Evolutionary conservation across 1,140 invertebrate species (phyloP).

Genomic region (Ceratosolen solmsi): DNA sequence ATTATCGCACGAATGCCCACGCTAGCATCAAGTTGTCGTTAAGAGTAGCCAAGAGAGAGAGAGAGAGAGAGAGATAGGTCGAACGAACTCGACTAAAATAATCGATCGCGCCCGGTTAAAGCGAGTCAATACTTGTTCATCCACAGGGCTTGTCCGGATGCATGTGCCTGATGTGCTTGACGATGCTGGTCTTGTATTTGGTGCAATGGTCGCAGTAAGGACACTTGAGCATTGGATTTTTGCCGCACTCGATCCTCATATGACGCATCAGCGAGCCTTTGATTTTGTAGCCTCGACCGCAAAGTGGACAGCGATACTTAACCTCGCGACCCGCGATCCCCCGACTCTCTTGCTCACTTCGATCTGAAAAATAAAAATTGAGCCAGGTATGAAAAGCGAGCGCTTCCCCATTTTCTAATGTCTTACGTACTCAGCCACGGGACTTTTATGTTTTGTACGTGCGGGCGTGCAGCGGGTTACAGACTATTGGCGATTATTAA

Average conservation of each 20-base stretch:
- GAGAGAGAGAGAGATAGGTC: too few relatives aligned
- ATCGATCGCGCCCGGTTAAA: too few relatives aligned
- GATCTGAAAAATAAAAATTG: not conserved
- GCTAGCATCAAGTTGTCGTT: too few relatives aligned
- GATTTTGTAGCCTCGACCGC: slow-evolving; percentile 75
- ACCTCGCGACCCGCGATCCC: not conserved
- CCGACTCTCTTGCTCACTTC: not conserved
- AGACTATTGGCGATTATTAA: too few relatives aligned
- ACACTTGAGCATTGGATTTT: slow-evolving; percentile 74
- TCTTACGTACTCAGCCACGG: too few relatives aligned
- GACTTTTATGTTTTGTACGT: too few relatives aligned
- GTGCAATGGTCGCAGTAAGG: slow-evolving; percentile 72
- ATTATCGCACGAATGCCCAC: too few relatives aligned
- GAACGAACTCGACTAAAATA: too few relatives aligned
- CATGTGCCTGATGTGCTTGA: slow-evolving; percentile 63
- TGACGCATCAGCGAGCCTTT: slow-evolving; percentile 75
- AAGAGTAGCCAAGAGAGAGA: too few relatives aligned
- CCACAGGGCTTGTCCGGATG: slow-evolving; percentile 58
- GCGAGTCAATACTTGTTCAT: too few relatives aligned
- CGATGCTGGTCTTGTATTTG: slow-evolving; percentile 78
- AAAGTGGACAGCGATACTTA: slow-evolving; percentile 76
- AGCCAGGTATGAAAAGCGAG: not conserved
- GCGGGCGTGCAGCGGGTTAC: too few relatives aligned
- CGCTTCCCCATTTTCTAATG: not conserved
- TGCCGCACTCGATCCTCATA: slow-evolving; percentile 78